Conservation (phyloP, 2,113 vertebrate species). For the Scomber japonicus region DNA sequence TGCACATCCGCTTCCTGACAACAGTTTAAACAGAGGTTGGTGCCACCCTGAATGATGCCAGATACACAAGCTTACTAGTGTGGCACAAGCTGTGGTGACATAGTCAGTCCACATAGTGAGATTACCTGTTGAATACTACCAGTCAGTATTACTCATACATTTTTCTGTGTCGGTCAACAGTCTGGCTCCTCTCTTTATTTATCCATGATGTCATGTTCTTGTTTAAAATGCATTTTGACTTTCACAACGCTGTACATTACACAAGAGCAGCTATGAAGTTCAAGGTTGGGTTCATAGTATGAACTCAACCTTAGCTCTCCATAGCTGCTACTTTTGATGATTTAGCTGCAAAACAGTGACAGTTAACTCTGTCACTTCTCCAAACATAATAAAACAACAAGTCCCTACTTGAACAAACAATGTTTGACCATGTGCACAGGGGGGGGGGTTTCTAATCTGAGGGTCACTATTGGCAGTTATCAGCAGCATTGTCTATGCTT, state of each 20-base stretch:
- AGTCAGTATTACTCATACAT: constrained; percentile 25
- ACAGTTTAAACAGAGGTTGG: constrained; percentile 10
- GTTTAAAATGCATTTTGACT: constrained; percentile 30
- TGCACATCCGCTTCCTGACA: constrained; percentile 12
- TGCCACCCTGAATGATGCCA: constrained; percentile 28
- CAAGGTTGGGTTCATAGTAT: too few relatives aligned
- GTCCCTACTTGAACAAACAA: too few relatives aligned
- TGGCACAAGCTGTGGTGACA: constrained; percentile 24
- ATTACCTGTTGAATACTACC: constrained; percentile 37
- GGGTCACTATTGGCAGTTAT: too few relatives aligned
- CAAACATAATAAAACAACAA: not conserved
- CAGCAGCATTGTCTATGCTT: too few relatives aligned
- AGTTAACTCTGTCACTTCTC: not conserved
- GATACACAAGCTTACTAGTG: not conserved
- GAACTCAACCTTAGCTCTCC: constrained; percentile 7
- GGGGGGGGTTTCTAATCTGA: too few relatives aligned
- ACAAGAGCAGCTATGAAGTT: not conserved
- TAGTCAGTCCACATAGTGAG: constrained; percentile 32
- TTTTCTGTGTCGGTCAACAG: constrained; percentile 12
- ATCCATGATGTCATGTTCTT: not conserved
- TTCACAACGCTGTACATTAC: too few relatives aligned
- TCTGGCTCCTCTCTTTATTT: not conserved
- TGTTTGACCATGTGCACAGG: too few relatives aligned
- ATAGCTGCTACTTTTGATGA: constrained; percentile 7
- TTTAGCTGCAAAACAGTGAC: not conserved